Evolutionary conservation across 2,888 invertebrate species (phyloP), one percentile per base, ranked within the genome.

Genomic region (Macrosiphum euphorbiae): DNA sequence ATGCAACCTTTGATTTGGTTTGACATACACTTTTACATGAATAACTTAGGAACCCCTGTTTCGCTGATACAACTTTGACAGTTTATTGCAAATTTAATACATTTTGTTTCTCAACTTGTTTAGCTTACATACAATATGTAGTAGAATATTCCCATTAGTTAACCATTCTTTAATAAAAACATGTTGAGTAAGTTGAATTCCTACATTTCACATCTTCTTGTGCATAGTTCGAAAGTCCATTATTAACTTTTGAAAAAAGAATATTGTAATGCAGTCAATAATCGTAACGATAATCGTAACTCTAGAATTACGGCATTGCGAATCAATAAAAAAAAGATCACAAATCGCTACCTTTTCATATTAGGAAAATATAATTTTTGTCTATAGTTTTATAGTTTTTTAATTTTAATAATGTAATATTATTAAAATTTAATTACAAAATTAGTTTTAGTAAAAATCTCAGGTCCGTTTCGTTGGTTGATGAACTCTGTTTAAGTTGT

Each of bases 11-110:
- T n/a, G 5, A n/a, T n/a, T 67, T 67, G n/a, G 16, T n/a, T 67
- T 67, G 67, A 67, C 67, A n/a, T n/a, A n/a, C n/a, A 67, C n/a
- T 67, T 67, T 67, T n/a, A n/a, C n/a, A 67, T 16, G 67, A 67
- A n/a, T 16, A 67, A n/a, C 67, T n/a, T 67, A n/a, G n/a, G 16
- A 67, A n/a, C 67, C 5, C n/a, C n/a, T 67, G n/a, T n/a, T n/a
- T 1, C 16, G n/a, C 13, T 16, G 13, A 67, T 16, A 67, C 4
- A n/a, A 67, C 61, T 67, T 67, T n/a, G 67, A 67, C 67, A 67
- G 67, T n/a, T 67, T 67, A 4, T 13, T 4, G 16, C 5, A 67
- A 67, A 16, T n/a, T n/a, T 67, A 61, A 61, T 61, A 28, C 28
- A 61, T 61, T 61, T 61, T n/a, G 61, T n/a, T 67, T 16, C n/a